Percentiles rank a stretch among this genome's conserved stretches.
These are phyloP conservation scores for Pterobdella sp. DNA, from an alignment of 2,888 invertebrate genomes.

Conservation along the genomic window DNA sequence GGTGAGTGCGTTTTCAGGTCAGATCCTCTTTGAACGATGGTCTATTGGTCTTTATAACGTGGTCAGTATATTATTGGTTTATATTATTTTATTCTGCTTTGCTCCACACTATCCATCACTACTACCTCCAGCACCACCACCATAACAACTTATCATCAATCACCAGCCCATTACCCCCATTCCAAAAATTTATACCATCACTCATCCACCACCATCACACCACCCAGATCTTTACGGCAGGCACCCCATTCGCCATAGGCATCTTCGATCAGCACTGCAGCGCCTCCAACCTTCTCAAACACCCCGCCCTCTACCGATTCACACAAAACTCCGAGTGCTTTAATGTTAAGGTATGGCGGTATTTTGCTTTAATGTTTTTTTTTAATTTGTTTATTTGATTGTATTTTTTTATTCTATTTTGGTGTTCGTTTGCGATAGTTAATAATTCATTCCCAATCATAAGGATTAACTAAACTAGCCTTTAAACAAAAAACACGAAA, in stretches of 20 bases:
- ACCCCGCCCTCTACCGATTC: constrained; percentile 65
- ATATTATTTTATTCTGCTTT: constrained; percentile 23
- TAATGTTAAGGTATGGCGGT: constrained; percentile 58
- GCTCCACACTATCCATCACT: not conserved
- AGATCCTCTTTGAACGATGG: constrained; percentile 97
- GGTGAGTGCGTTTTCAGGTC: constrained; percentile 95
- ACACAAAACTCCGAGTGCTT: constrained; percentile 74
- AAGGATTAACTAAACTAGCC: too few relatives aligned
- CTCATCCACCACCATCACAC: not conserved
- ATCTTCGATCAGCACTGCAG: constrained; percentile 93
- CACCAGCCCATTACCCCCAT: not conserved
- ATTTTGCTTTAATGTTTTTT: constrained; percentile 32
- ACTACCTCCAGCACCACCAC: not conserved
- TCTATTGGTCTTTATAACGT: constrained; percentile 96
- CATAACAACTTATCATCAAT: not conserved
- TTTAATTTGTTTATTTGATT: not conserved
- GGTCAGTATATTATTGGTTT: constrained; percentile 54
- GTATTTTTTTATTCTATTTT: not conserved
- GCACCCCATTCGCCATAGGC: constrained; percentile 93
- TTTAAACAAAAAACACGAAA: too few relatives aligned
- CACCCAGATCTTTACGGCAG: constrained; percentile 79
- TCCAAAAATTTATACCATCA: not conserved
- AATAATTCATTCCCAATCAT: too few relatives aligned
- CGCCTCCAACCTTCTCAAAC: constrained; percentile 73
- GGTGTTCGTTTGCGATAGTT: too few relatives aligned